Conservation (phyloP, 2,888 invertebrate genomes). For the Apomyelois bistriatella region DNA sequence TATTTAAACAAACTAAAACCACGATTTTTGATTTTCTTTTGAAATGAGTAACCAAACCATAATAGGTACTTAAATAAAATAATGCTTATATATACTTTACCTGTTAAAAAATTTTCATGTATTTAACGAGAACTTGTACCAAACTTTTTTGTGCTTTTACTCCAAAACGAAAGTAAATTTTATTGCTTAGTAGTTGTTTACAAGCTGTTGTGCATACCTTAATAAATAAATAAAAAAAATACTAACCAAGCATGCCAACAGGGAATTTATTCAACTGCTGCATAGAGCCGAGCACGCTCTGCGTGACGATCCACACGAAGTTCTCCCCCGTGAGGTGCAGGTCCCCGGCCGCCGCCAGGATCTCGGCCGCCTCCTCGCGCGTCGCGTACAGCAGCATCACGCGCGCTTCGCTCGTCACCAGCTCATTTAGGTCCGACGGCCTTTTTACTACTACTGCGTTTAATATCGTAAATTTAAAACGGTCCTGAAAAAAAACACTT, state of each 20-base stretch:
- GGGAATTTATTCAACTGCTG: constrained; percentile 87
- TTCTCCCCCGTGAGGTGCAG: constrained; percentile 92
- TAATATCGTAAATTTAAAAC: constrained; percentile 87
- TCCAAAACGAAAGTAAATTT: no score
- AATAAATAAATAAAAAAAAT: no score
- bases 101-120: no score
- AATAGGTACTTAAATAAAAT: no score
- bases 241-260: constrained; percentile 93
- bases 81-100: no score
- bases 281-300: constrained; percentile 92
- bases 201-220: not conserved
- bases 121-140: no score
- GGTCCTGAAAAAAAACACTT: constrained; percentile 51
- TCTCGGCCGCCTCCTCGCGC: constrained; percentile 91
- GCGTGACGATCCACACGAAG: constrained; percentile 98
- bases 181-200: no score
- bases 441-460: constrained; percentile 91
- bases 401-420: constrained; percentile 93
- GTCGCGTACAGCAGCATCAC: constrained; percentile 96
- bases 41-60: no score
- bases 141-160: no score
- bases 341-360: constrained; percentile 87
- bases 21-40: no score
- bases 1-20: no score
- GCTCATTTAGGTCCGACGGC: constrained; percentile 87